Conservation (phyloP, 2,888 invertebrate genomes). For the Ectemnius continuus region DNA sequence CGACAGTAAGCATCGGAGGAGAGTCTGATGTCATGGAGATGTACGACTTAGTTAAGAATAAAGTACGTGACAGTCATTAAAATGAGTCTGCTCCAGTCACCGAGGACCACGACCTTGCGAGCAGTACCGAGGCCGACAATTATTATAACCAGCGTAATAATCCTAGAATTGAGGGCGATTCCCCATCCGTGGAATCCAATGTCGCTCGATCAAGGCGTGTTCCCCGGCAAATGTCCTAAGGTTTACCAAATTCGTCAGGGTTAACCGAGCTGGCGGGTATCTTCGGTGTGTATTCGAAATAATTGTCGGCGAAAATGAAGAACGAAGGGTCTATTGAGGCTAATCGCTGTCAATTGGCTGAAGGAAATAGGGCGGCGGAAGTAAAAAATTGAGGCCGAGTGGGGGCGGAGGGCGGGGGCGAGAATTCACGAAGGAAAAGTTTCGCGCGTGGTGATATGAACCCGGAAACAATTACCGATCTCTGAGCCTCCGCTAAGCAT, state of each 20-base stretch:
- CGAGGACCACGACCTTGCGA: neutral
- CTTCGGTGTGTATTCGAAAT: neutral
- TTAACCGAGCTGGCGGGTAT: too few species aligned
- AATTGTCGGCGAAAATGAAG: constrained; percentile 17
- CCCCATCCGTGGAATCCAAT: too few species aligned
- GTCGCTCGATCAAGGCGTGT: too few species aligned
- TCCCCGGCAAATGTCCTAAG: too few species aligned
- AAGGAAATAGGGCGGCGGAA: constrained; percentile 52
- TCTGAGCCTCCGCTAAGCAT: neutral
- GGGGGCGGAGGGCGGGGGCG: constrained; percentile 20
- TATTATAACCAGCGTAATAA: too few species aligned
- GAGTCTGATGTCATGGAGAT: constrained; percentile 45
- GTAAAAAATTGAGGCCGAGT: constrained; percentile 58
- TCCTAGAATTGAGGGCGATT: too few species aligned
- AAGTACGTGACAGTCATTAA: constrained; percentile 43
- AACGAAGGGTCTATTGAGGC: constrained; percentile 1
- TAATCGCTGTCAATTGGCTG: constrained; percentile 28
- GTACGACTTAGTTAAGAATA: constrained; percentile 34
- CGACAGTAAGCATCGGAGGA: constrained; percentile 29
- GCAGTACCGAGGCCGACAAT: too few species aligned
- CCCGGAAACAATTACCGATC: constrained; percentile 44
- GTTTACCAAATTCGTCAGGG: too few species aligned
- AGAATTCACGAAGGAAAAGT: constrained; percentile 22
- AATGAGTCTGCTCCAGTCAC: constrained; percentile 17
- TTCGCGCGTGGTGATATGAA: constrained; percentile 34